A percentile compares a stretch with the other conserved stretches of the same genome.
These are phyloP conservation scores for Alcedo atthis DNA, from an alignment of 2,797 vertebrate species.

Conservation along the genomic window DNA sequence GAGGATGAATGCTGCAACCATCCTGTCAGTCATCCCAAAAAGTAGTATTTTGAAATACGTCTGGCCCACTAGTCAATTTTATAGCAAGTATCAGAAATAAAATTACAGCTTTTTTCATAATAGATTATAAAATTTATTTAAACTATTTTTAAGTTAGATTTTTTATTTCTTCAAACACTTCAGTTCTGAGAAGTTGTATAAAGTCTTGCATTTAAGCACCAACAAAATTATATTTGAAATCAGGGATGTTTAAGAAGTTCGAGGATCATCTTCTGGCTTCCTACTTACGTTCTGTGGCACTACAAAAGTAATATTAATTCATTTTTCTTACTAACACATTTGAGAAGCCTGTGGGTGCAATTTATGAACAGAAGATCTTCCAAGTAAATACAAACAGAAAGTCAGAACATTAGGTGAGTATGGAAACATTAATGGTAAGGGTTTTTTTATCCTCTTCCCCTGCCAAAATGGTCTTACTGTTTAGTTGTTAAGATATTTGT, in stretches of 20 bases:
- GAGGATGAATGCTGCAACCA: background rate
- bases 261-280: background rate
- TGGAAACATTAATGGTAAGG: background rate
- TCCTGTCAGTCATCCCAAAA: background rate
- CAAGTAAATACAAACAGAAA: background rate
- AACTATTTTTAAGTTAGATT: background rate
- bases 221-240: background rate
- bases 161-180: background rate
- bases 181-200: background rate
- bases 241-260: background rate
- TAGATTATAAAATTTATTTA: background rate
- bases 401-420: background rate
- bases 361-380: background rate
- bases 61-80: background rate
- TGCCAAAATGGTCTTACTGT: background rate
- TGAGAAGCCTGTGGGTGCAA: background rate
- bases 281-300: background rate
- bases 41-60: background rate
- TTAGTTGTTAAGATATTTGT: slow-evolving; percentile 17
- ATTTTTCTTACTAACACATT: background rate
- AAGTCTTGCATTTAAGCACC: background rate
- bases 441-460: background rate
- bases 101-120: background rate
- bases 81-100: background rate
- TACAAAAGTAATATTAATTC: background rate